A percentile compares a stretch with the other conserved stretches of the same genome.
Evolutionary conservation across 2,113 vertebrate genomes (phyloP).

Genomic region (Anarrhichthys ocellatus): DNA sequence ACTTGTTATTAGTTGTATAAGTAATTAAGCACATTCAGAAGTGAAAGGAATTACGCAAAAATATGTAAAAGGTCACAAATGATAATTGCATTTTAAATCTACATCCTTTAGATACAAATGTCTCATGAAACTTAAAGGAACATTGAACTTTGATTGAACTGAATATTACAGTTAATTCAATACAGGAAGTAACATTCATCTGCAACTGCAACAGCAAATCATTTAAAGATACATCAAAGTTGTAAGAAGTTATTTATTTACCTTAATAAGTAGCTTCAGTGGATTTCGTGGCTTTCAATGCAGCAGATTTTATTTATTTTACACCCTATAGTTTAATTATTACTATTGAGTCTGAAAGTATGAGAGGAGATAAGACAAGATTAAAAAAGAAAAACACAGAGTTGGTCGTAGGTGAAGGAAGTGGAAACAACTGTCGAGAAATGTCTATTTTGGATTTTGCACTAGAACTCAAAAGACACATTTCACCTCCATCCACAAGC

Average conservation of each 20-base stretch:
- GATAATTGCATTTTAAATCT: background rate
- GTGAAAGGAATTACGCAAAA: constrained; percentile 9
- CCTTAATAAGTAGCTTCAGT: background rate
- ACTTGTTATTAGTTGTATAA: constrained; percentile 8
- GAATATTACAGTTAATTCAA: background rate
- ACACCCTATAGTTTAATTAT: background rate
- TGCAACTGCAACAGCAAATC: background rate
- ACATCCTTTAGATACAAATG: background rate
- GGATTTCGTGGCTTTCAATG: background rate
- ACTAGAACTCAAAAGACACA: background rate
- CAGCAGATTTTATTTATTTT: background rate
- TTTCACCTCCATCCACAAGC: background rate
- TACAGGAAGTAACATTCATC: background rate
- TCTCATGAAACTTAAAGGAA: background rate
- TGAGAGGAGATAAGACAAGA: background rate
- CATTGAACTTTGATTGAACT: background rate
- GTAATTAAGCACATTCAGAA: background rate
- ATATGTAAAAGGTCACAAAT: background rate
- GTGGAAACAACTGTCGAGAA: background rate
- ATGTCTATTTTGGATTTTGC: background rate
- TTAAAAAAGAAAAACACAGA: background rate
- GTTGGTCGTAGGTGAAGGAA: background rate
- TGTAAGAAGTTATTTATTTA: background rate
- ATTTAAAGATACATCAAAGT: constrained; percentile 11
- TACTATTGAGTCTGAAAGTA: background rate